Evolutionary conservation across 2,113 vertebrate genomes (phyloP).

Genomic region (Theristicus caerulescens): DNA sequence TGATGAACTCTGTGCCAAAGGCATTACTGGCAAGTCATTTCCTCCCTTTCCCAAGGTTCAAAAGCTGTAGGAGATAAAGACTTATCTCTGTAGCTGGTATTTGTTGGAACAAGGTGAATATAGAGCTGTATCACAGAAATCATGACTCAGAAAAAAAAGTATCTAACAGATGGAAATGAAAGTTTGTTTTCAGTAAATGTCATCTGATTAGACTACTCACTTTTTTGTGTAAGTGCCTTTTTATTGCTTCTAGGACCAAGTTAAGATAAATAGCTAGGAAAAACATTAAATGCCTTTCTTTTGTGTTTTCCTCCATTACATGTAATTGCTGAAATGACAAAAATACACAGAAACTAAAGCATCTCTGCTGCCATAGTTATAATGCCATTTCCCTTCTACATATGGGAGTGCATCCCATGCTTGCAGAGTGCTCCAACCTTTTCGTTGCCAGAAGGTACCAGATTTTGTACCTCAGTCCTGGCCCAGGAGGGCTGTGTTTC

Average conservation of each 20-base stretch:
- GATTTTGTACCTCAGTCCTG: neutral
- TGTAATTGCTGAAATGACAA: neutral
- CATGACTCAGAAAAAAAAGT: neutral
- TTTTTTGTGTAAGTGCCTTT: neutral
- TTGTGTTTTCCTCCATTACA: neutral
- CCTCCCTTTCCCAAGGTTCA: neutral
- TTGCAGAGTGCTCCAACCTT: neutral
- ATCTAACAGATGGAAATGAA: neutral
- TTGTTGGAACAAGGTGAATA: neutral
- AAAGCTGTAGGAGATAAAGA: neutral
- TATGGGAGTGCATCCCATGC: neutral
- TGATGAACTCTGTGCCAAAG: neutral
- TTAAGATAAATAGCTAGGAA: neutral
- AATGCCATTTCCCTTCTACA: neutral
- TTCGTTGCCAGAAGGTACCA: neutral
- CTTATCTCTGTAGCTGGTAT: neutral
- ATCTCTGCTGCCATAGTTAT: neutral
- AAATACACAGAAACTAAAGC: neutral
- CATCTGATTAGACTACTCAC: neutral
- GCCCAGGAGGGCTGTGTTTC: neutral
- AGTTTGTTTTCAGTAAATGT: neutral
- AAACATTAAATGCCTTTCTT: neutral
- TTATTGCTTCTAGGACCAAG: neutral
- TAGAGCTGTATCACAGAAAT: neutral
- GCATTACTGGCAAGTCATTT: neutral